Evolutionary conservation across 2,888 invertebrate species (phyloP).

Genomic region (Idaea biselata): DNA sequence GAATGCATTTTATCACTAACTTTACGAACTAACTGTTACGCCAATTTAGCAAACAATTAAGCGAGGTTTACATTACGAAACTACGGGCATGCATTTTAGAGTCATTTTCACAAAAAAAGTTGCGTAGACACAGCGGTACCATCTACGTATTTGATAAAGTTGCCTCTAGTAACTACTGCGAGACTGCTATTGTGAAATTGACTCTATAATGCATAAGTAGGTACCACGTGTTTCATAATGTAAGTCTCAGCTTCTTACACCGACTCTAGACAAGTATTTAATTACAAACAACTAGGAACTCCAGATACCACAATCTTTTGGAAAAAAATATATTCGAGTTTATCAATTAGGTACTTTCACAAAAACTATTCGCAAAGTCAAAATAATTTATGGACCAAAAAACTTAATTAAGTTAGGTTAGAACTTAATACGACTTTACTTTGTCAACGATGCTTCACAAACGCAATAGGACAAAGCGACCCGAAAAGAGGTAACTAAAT

Average conservation of each 20-base stretch:
- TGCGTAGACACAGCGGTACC: too few species aligned
- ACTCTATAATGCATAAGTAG: too few species aligned
- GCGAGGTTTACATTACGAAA: slow-evolving; percentile 6
- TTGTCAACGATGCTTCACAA: slow-evolving; percentile 18
- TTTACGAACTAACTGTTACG: slow-evolving; percentile 7
- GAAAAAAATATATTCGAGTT: slow-evolving; percentile 61
- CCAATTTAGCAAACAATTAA: slow-evolving; percentile 16
- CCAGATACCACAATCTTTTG: slow-evolving; percentile 51
- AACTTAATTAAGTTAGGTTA: background rate
- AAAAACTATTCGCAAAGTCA: background rate
- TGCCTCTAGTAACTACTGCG: too few species aligned
- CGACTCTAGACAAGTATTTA: slow-evolving; percentile 30
- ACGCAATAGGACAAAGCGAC: background rate
- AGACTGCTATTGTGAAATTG: too few species aligned
- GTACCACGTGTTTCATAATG: too few species aligned
- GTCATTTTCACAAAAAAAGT: too few species aligned
- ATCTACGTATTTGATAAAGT: too few species aligned
- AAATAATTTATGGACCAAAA: background rate
- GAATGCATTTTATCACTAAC: slow-evolving; percentile 55
- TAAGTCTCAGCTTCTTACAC: slow-evolving; percentile 20
- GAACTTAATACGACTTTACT: background rate
- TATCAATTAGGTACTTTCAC: background rate
- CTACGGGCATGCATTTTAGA: too few species aligned
- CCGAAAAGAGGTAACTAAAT: background rate
- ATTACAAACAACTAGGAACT: slow-evolving; percentile 70